Evolutionary conservation across 30 jellyfish, hydroid and myxozoan species (phyloP).

Genomic region (Turritopsis rubra): DNA sequence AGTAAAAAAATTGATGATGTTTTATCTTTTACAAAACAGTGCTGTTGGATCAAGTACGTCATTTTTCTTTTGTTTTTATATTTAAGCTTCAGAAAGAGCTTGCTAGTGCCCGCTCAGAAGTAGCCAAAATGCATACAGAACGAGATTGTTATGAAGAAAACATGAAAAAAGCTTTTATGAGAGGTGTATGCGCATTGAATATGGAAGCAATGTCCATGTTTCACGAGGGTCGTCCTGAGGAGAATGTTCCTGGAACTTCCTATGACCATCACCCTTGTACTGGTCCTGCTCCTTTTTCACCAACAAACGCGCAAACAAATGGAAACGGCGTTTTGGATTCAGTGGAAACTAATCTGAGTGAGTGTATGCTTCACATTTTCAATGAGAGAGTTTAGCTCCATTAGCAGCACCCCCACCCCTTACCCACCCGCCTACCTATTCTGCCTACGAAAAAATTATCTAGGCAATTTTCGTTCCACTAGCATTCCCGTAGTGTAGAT

Average conservation of each 20-base stretch:
- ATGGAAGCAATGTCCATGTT: slow-evolving; percentile 98
- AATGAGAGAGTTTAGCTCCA: too few relatives aligned
- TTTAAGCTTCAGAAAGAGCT: slow-evolving; percentile 69
- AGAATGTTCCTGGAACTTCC: background rate
- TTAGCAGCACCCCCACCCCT: too few relatives aligned
- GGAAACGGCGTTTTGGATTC: background rate
- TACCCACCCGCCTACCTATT: too few relatives aligned
- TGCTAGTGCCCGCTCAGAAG: slow-evolving; percentile 66
- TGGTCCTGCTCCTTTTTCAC: background rate
- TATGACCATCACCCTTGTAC: slow-evolving; percentile 3
- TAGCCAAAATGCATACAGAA: slow-evolving; percentile 82
- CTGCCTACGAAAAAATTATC: too few relatives aligned
- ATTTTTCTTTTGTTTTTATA: background rate
- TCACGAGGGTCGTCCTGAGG: slow-evolving; percentile 44
- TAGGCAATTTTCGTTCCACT: too few relatives aligned
- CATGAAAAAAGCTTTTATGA: slow-evolving; percentile 94
- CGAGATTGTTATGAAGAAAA: slow-evolving; percentile 83
- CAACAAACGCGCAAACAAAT: background rate
- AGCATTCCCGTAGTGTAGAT: too few relatives aligned
- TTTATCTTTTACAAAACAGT: too few relatives aligned
- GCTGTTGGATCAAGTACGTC: too few relatives aligned
- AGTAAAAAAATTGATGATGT: too few relatives aligned
- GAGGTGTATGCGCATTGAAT: slow-evolving; percentile 95
- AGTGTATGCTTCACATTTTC: too few relatives aligned
- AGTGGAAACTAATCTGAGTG: background rate